These are phyloP conservation scores for Gryon sp. DNA, from an alignment of 1,140 invertebrate genomes.

Conservation along the genomic window DNA sequence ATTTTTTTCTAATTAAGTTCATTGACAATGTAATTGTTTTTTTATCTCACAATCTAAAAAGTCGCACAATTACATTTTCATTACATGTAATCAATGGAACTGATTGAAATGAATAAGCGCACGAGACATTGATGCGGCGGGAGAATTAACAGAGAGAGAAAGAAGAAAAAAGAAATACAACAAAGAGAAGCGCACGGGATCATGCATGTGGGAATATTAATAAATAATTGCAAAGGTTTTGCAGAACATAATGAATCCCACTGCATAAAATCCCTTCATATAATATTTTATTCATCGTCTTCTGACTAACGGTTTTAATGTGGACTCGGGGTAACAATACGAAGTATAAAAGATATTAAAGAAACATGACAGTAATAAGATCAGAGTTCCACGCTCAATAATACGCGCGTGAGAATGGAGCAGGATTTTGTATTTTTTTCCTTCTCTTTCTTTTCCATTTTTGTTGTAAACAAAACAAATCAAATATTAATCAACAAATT, in stretches of 20 bases:
- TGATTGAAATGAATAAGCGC: conserved; percentile 48
- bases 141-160: no score
- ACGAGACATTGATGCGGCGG: conserved; percentile 16
- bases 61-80: conserved; percentile 40
- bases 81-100: conserved; percentile 40
- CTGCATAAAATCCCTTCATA: conserved; percentile 57
- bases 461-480: conserved; percentile 12
- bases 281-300: conserved; percentile 62
- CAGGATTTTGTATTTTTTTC: background rate
- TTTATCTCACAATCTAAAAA: conserved; percentile 28
- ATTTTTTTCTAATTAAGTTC: conserved; percentile 18
- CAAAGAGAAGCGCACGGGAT: conserved; percentile 21
- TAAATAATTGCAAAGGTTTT: conserved; percentile 62
- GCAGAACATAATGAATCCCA: conserved; percentile 56
- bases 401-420: conserved; percentile 50
- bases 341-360: conserved; percentile 61
- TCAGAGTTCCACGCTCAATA: conserved; percentile 59
- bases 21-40: conserved; percentile 18
- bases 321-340: conserved; percentile 58
- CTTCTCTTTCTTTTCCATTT: no score
- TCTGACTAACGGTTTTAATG: conserved; percentile 56
- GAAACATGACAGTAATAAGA: conserved; percentile 64
- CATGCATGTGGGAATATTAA: conserved; percentile 59
- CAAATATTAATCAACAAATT: conserved; percentile 18
- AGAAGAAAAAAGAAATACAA: background rate